phyloP scores from a whole-genome alignment of 2,113 vertebrate species.

The Castor canadensis region DNA sequence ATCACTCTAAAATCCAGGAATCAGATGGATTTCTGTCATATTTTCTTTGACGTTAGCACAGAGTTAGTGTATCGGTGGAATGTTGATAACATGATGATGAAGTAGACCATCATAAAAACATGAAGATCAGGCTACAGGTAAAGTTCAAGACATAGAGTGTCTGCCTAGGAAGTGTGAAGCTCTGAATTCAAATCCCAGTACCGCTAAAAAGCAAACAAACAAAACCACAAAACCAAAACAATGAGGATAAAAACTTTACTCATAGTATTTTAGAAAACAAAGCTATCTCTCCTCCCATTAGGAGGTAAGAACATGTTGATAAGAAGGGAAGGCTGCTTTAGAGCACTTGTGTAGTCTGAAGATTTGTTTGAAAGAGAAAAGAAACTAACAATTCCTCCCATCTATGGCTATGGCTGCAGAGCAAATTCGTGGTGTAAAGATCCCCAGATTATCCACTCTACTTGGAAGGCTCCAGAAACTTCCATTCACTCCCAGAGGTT shows the following conservation, averaged over 20 bases:
- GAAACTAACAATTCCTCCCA: neutral
- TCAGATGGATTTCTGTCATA: neutral
- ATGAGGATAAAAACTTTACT: neutral
- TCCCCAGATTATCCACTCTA: neutral
- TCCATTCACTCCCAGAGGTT: no score
- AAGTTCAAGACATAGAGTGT: no score
- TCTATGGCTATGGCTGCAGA: neutral
- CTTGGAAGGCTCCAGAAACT: neutral
- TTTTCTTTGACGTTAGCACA: neutral
- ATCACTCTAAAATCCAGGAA: neutral
- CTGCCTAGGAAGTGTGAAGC: no score
- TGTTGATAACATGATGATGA: neutral
- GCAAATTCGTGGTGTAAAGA: neutral
- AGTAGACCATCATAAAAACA: neutral
- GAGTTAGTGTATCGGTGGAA: neutral
- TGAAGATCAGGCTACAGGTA: neutral
- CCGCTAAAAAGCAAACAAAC: no score
- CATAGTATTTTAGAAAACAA: neutral
- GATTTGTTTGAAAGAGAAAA: neutral
- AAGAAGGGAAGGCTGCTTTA: neutral
- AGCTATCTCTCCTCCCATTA: neutral
- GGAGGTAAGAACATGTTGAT: neutral
- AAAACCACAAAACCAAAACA: no score
- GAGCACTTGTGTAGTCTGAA: neutral
- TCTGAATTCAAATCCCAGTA: no score